Evolutionary conservation across 1,140 invertebrate genomes (phyloP).

Genomic region (Telenomus remus): DNA sequence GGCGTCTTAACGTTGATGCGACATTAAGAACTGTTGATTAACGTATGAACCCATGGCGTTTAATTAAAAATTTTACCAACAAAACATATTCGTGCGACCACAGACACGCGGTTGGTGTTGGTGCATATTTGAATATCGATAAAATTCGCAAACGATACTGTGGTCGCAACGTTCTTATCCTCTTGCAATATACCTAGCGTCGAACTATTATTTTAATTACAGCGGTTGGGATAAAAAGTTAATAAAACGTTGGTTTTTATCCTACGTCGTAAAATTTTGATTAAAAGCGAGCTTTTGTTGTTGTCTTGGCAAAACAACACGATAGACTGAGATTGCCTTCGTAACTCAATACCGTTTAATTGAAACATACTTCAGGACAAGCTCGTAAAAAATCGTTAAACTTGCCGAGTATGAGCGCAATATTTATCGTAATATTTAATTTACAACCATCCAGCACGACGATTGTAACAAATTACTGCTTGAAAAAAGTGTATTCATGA

Average conservation of each 20-base stretch:
- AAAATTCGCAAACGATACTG: conserved; percentile 29
- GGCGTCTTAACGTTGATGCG: too few relatives aligned
- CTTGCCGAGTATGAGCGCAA: conserved; percentile 30
- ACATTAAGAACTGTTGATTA: too few relatives aligned
- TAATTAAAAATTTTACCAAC: conserved; percentile 42
- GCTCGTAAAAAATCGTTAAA: conserved; percentile 60
- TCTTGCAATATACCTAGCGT: conserved; percentile 6
- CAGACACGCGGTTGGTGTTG: neutral
- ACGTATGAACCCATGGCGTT: neutral
- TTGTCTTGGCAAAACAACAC: conserved; percentile 40
- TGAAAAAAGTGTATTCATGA: neutral
- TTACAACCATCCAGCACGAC: conserved; percentile 5
- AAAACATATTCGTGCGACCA: conserved; percentile 30
- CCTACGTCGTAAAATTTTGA: conserved; percentile 45
- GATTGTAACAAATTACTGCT: conserved; percentile 6
- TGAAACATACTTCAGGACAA: conserved; percentile 62
- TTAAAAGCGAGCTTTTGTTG: conserved; percentile 48
- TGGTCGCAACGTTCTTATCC: conserved; percentile 17
- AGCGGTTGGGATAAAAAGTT: conserved; percentile 31
- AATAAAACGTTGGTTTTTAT: conserved; percentile 52
- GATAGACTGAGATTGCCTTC: conserved; percentile 59
- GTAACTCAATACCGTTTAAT: conserved; percentile 67
- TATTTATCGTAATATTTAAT: conserved; percentile 46
- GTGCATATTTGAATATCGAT: conserved; percentile 34
- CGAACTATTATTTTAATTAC: conserved; percentile 51